Base-by-base conservation (phyloP, 2,113 vertebrate genomes). In the Nansenia antarctica region DNA sequence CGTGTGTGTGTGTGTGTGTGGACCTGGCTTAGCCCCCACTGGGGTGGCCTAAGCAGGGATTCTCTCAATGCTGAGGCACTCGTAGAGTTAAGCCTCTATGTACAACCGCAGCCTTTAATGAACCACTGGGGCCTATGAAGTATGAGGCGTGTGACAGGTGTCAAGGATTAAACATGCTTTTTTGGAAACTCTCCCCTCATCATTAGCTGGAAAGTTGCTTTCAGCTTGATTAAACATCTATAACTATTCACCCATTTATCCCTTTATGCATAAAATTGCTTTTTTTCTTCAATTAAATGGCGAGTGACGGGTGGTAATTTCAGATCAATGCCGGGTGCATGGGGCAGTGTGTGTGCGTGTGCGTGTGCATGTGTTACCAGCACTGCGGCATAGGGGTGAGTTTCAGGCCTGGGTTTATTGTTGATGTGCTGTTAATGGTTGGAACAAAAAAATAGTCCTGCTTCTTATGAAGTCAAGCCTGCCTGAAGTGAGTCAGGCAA, bases 221-320 rank as follows among this genome's bases (percentile, higher is more conserved):
- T 84, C 80, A 79, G 77, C 80, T 68, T 78, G 71, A 86, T 87
- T 83, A 76, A 81, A 88, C 79, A 69, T 80, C n/a, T n/a, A 42
- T 77, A 82, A 82, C 90, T 86, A 88, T 87, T 88, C 70, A 60
- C 71, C 64, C 74, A 72, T 88, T 85, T 83, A 80, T 74, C 81
- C 78, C 49, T 80, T 84, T 71, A 74, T 82, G 75, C 77, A 59
- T 79, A 74, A 82, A 87, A 85, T 67, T 2, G 64, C 61, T 72
- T 76, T 78, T 78, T 78, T 81, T 67, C 74, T 77, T 83, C 73
- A 79, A 49, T 74, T 65, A 65, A 88, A 82, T 68, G 60, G 55
- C 59, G 72, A 80, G 67, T 82, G 80, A 72, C 26, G 24, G 63
- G 67, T 79, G 81, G 80, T 90, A 86, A 87, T 84, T 86, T 78